Conservation (phyloP, 1,140 invertebrate species). For the Sinonovacula constricta region DNA sequence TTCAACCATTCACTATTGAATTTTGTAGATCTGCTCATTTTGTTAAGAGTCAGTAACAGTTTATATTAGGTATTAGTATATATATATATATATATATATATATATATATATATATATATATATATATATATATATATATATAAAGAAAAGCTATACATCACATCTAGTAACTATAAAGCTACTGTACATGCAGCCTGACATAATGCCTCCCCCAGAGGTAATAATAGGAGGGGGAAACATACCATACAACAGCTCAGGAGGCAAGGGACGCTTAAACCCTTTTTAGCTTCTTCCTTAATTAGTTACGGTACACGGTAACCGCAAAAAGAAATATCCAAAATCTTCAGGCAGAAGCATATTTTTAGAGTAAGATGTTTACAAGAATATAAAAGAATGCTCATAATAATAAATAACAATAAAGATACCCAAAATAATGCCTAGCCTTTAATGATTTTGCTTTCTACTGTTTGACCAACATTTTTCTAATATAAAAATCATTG, state of each 20-base stretch:
- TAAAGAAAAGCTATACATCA: conserved; percentile 31
- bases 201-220: conserved; percentile 26
- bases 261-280: conserved; percentile 31
- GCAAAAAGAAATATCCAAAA: neutral
- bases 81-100: too few species aligned
- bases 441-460: neutral
- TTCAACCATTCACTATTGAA: conserved; percentile 31
- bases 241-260: conserved; percentile 32
- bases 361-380: neutral
- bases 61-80: too few species aligned
- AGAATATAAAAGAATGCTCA: neutral
- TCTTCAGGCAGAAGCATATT: neutral
- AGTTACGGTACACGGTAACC: neutral
- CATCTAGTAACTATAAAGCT: conserved; percentile 25
- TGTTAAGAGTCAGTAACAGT: too few species aligned
- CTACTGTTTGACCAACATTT: neutral
- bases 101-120: too few species aligned
- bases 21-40: conserved; percentile 35
- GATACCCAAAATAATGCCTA: neutral
- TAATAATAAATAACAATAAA: neutral
- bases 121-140: neutral
- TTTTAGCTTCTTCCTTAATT: neutral
- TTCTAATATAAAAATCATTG: neutral
- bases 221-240: conserved; percentile 8
- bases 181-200: conserved; percentile 5